These are phyloP conservation scores for Ceyx cyanopectus DNA, from an alignment of 2,113 vertebrate genomes.

Conservation along the genomic window DNA sequence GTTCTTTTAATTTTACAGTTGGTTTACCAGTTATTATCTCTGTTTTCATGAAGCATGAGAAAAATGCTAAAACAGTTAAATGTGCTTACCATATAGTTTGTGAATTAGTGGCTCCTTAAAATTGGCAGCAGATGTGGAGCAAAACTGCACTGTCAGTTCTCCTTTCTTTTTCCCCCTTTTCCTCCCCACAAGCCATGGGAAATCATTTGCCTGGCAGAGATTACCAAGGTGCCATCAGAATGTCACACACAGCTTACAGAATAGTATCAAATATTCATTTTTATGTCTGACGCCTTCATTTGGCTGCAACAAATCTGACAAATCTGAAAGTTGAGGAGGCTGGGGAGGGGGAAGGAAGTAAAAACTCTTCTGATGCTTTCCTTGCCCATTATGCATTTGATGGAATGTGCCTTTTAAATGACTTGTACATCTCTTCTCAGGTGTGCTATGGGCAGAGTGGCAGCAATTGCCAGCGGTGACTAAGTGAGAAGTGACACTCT, in stretches of 20 bases:
- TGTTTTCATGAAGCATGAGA: constrained; percentile 83
- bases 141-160: constrained; percentile 60
- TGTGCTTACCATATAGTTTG: constrained; percentile 79
- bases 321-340: not conserved
- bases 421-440: constrained; percentile 60
- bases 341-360: not conserved
- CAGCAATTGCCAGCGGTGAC: constrained; percentile 70
- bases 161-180: not conserved
- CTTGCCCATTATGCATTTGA: constrained; percentile 46
- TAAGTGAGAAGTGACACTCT: constrained; percentile 78
- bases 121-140: constrained; percentile 62
- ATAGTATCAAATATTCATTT: not conserved
- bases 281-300: constrained; percentile 3
- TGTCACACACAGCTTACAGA: not conserved
- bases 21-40: constrained; percentile 86
- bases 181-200: not conserved
- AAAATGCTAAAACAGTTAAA: constrained; percentile 80
- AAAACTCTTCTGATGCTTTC: constrained; percentile 1
- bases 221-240: not conserved
- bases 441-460: constrained; percentile 47
- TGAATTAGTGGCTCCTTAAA: constrained; percentile 78
- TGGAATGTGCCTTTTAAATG: constrained; percentile 68
- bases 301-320: constrained; percentile 51
- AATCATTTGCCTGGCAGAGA: constrained; percentile 30
- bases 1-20: constrained; percentile 88